phyloP scores from a whole-genome alignment of 2,888 invertebrate species.

The Euplexia lucipara region DNA sequence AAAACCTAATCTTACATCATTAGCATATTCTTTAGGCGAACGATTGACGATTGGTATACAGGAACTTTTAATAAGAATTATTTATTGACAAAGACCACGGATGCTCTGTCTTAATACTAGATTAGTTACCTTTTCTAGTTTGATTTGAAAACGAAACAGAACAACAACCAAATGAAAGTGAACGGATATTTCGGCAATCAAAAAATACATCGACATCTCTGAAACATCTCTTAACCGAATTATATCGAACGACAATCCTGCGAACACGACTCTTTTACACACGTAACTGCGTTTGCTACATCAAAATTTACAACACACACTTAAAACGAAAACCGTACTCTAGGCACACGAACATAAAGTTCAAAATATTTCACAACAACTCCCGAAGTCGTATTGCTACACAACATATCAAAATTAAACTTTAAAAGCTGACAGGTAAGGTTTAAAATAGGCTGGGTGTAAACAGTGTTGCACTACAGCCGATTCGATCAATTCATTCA shows the following conservation, averaged over 20 bases:
- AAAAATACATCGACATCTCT: constrained; percentile 42
- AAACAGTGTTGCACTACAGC: constrained; percentile 45
- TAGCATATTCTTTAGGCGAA: too few species aligned
- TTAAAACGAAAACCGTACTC: constrained; percentile 34
- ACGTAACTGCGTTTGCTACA: constrained; percentile 58
- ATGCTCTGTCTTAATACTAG: neutral
- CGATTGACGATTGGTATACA: too few species aligned
- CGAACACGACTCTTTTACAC: constrained; percentile 65
- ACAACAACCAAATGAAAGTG: constrained; percentile 29
- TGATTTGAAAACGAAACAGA: neutral
- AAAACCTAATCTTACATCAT: too few species aligned
- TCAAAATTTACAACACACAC: constrained; percentile 38
- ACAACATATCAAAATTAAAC: constrained; percentile 23
- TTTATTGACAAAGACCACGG: too few species aligned
- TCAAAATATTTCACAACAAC: constrained; percentile 19
- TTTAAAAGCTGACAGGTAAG: neutral
- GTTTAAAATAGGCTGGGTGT: constrained; percentile 30
- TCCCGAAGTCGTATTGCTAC: constrained; percentile 11
- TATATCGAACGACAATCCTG: constrained; percentile 61
- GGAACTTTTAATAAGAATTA: too few species aligned
- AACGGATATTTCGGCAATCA: constrained; percentile 40
- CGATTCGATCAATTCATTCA: constrained; percentile 72
- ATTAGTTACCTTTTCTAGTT: neutral
- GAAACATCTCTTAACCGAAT: constrained; percentile 61
- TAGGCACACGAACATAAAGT: constrained; percentile 22